Percentiles rank a stretch among this genome's conserved stretches.
Evolutionary conservation across 2,888 invertebrate species (phyloP).

Genomic region (Anticlea derivata): DNA sequence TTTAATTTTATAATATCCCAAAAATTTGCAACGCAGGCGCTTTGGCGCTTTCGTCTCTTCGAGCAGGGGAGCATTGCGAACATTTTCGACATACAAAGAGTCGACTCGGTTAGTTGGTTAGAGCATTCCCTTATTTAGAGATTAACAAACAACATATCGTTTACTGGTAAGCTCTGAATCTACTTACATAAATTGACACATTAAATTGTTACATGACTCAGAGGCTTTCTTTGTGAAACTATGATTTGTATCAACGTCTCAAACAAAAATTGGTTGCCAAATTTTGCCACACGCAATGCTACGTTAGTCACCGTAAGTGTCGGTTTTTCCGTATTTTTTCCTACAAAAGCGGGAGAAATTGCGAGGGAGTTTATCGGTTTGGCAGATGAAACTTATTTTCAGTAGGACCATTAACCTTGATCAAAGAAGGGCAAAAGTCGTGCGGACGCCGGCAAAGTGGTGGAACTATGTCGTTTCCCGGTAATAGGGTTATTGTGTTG

Average conservation of each 20-base stretch:
- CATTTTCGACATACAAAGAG: too few species aligned
- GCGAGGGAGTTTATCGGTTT: constrained; percentile 40
- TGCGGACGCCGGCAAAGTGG: constrained; percentile 38
- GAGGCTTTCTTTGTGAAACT: constrained; percentile 6
- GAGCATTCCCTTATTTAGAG: too few species aligned
- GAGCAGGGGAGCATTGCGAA: too few species aligned
- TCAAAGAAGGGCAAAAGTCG: constrained; percentile 48
- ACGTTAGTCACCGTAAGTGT: constrained; percentile 18
- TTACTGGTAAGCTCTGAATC: too few species aligned
- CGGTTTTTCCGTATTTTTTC: constrained; percentile 28
- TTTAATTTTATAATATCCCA: too few species aligned
- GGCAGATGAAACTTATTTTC: constrained; percentile 48
- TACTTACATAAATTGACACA: constrained; percentile 6
- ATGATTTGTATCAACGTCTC: constrained; percentile 10
- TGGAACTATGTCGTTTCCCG: constrained; percentile 40
- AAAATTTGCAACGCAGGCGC: too few species aligned
- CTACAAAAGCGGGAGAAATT: constrained; percentile 27
- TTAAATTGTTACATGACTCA: not conserved
- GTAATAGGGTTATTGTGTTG: constrained; percentile 51
- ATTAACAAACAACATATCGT: too few species aligned
- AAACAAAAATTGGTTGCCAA: constrained; percentile 7
- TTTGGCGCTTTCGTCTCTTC: too few species aligned
- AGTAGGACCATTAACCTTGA: constrained; percentile 53
- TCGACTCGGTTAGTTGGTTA: too few species aligned
- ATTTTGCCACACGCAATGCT: constrained; percentile 13